Base-by-base conservation (phyloP, 2,888 invertebrate species). In the Micoletzkya japonica region DNA sequence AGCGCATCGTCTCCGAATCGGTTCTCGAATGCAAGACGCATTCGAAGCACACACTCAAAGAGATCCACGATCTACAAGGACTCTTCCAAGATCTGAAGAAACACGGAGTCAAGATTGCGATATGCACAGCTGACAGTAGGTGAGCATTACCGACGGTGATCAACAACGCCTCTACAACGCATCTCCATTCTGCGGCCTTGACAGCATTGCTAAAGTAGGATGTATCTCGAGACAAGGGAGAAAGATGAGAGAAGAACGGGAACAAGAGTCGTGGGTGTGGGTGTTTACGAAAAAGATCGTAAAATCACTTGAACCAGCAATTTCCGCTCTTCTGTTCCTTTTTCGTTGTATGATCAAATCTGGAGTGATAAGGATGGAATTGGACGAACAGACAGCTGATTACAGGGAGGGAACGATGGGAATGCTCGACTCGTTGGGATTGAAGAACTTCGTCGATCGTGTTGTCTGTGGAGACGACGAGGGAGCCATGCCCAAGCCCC, bases 381-480 rank as follows among this genome's bases (percentile, higher is more conserved):
- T n/a, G n/a, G n/a, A n/a, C n/a, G n/a, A n/a, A n/a, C 10, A 28
- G 50, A 50, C 20, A n/a, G 2, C 39, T 26, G 2, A 44, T 70
- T 80, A 20, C 64, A 81, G 83, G 50, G 73, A 74, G 57, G 82
- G 82, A 50, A 83, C 84, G 17, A 66, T 82, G 58, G 73, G 70
- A 14, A 76, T 80, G 37, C 70, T 84, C 60, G 71, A 72, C n/a
- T 71, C 75, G 3, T 73, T 83, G 54, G 79, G 79, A 4, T 77
- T 86, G 6, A 73, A 73, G 26, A 85, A 71, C 82, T 82, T 74
- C 75, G 82, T 87, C 3, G 87, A 88, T 73, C 81, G 85, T 73
- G 81, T 88, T 6, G 86, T 87, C 26, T 88, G 88, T 74, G 87
- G 87, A 0, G 87, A 88, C 77, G 88, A 88, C 72, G 77, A 80